phyloP scores from a whole-genome alignment of 2,888 invertebrate genomes.

The Timema podura region DNA sequence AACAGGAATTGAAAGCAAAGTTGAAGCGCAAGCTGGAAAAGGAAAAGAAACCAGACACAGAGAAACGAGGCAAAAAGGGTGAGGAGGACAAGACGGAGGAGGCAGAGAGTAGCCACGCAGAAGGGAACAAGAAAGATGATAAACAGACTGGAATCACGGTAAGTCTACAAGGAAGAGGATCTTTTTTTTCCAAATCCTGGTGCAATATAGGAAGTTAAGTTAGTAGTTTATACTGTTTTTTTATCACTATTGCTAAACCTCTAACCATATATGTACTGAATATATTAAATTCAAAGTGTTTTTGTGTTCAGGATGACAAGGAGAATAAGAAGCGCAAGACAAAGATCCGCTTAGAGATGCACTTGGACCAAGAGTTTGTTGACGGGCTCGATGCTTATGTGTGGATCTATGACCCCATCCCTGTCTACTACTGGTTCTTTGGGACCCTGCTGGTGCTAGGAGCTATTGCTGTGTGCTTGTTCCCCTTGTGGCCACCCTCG shows the following conservation, averaged over 20 bases:
- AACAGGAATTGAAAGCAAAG: conserved; percentile 54
- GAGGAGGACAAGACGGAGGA: conserved; percentile 43
- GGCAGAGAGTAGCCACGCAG: conserved; percentile 51
- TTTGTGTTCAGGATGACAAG: conserved; percentile 25
- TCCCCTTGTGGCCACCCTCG: conserved; percentile 97
- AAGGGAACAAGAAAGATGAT: conserved; percentile 46
- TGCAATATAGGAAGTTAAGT: neutral
- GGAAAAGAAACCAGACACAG: conserved; percentile 46
- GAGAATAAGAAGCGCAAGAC: conserved; percentile 69
- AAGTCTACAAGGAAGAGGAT: conserved; percentile 4
- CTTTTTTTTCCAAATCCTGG: too few species aligned
- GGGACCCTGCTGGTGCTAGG: conserved; percentile 87
- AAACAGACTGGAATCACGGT: conserved; percentile 16
- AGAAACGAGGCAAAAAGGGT: conserved; percentile 46
- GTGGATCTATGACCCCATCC: conserved; percentile 97
- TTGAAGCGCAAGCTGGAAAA: conserved; percentile 48
- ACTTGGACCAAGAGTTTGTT: conserved; percentile 88
- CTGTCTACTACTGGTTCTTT: conserved; percentile 89
- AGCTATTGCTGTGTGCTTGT: conserved; percentile 92
- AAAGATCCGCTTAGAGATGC: conserved; percentile 96
- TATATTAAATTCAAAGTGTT: too few species aligned
- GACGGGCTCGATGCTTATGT: conserved; percentile 95
- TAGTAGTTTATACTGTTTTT: neutral
- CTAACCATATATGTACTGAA: too few species aligned
- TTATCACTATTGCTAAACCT: neutral